These are phyloP conservation scores for Nephrocerus scutellatus DNA, from an alignment of 2,888 invertebrate genomes.

Conservation along the genomic window DNA sequence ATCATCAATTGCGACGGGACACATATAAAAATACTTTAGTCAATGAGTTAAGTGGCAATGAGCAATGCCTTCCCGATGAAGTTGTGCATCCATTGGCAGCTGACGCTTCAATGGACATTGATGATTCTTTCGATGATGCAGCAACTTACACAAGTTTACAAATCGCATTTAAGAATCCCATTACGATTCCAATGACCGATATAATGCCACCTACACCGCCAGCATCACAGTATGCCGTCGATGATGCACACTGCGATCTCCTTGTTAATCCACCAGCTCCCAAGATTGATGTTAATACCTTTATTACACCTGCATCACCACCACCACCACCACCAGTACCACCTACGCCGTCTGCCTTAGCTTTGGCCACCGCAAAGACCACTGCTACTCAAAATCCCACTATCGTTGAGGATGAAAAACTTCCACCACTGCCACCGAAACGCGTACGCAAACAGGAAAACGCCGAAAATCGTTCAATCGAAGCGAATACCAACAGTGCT, in stretches of 20 bases:
- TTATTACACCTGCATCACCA: slow-evolving; percentile 38
- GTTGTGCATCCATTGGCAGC: slow-evolving; percentile 26
- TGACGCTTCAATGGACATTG: slow-evolving; percentile 50
- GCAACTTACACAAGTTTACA: slow-evolving; percentile 79
- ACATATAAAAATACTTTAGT: slow-evolving; percentile 41
- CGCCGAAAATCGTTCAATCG: slow-evolving; percentile 39
- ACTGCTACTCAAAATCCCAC: slow-evolving; percentile 46
- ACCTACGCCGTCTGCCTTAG: slow-evolving; percentile 30
- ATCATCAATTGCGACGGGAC: slow-evolving; percentile 58
- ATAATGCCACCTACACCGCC: slow-evolving; percentile 49
- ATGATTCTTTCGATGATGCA: slow-evolving; percentile 65
- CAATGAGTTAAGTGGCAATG: slow-evolving; percentile 37
- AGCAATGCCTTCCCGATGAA: slow-evolving; percentile 28
- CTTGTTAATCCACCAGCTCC: slow-evolving; percentile 47
- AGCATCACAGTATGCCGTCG: slow-evolving; percentile 37
- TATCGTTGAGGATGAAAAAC: slow-evolving; percentile 52
- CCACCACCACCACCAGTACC: slow-evolving; percentile 30
- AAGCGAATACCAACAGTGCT: slow-evolving; percentile 31
- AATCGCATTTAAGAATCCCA: slow-evolving; percentile 77
- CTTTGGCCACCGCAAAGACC: slow-evolving; percentile 42
- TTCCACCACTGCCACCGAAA: slow-evolving; percentile 77
- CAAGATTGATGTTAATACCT: slow-evolving; percentile 46
- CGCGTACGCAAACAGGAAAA: slow-evolving; percentile 56
- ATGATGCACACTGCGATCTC: slow-evolving; percentile 48
- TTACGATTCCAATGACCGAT: slow-evolving; percentile 61